Percentiles rank a stretch among this genome's conserved stretches.
Conservation (phyloP, 2,888 invertebrate species). For the Drosophila prolongata region DNA sequence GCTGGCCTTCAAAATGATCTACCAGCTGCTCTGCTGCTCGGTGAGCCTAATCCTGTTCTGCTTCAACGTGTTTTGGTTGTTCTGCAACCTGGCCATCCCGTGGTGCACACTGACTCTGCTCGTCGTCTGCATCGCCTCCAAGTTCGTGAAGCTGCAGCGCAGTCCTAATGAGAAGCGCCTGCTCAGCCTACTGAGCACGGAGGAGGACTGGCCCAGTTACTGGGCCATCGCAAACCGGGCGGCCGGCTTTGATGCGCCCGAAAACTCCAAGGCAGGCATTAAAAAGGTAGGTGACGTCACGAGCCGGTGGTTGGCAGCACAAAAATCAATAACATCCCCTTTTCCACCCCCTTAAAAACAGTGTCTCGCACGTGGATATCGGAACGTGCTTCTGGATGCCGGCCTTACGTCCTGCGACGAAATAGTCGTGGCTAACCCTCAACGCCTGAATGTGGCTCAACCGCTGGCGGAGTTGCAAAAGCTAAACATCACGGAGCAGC, state of each 20-base stretch:
- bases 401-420: constrained; percentile 83
- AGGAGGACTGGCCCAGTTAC: constrained; percentile 81
- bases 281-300: constrained; percentile 80
- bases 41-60: constrained; percentile 80
- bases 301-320: constrained; percentile 43
- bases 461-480: constrained; percentile 80
- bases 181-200: constrained; percentile 76
- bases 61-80: constrained; percentile 83
- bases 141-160: constrained; percentile 82
- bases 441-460: constrained; percentile 76
- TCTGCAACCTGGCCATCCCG: constrained; percentile 83
- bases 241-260: constrained; percentile 84
- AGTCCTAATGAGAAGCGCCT: constrained; percentile 82
- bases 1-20: constrained; percentile 83
- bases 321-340: constrained; percentile 69
- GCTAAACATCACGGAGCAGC: constrained; percentile 83
- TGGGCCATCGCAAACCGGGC: constrained; percentile 84
- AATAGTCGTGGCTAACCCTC: constrained; percentile 81
- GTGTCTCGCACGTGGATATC: constrained; percentile 83
- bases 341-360: constrained; percentile 40
- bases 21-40: constrained; percentile 82
- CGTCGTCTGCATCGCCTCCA: constrained; percentile 82
- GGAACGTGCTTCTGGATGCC: constrained; percentile 83
- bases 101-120: constrained; percentile 83
- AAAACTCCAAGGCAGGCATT: constrained; percentile 83